Evolutionary conservation across 2,797 vertebrate genomes (phyloP), one percentile per base, ranked within the genome.

Genomic region (Gymnothorax reevesii): DNA sequence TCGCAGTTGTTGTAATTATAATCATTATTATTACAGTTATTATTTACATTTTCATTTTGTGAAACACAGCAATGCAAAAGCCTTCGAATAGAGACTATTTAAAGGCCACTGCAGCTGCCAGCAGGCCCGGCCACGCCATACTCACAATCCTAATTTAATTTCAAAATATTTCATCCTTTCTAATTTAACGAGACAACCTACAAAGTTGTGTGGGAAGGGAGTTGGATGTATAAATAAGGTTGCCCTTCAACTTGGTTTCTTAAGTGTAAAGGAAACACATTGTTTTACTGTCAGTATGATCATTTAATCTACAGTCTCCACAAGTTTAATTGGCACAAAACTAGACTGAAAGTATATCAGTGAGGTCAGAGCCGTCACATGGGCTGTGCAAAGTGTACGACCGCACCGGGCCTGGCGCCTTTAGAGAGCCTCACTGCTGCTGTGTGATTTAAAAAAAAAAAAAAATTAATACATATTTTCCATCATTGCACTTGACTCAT

Each of bases 231-330:
- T 22, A 27, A 79, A 80, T 52, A 80, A 80, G 52, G 20, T 10
- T 80, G 52, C 52, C 15, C 55, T 80, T 80, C 77, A 80, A 80
- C 52, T 54, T 80, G 17, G 49, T 54, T 80, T 80, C 49, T 55
- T 55, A 80, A 22, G 77, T 77, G 17, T 52, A 13, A 77, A 42
- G 42, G 73, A 17, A 77, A 77, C 52, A 33, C 73, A 77, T 77
- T 77, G 4, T 17, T 4, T 55, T 22, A 20, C 8, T 22, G 22
- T 22, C 15, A 80, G 77, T 52, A 7, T 80, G 77, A 55, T 80
- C 15, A 9, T 80, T 80, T 80, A 1, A 55, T 80, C 17, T n/a
- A 7, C 54, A 80, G 22, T 0, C 15, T 49, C 42, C 27, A 42
- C 71, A 42, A 33, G 71, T 13, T 73, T 49, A 33, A 79, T 80